Evolutionary conservation across 2,113 vertebrate genomes (phyloP), one percentile per base, ranked within the genome.

Genomic region (Epinephelus lanceolatus): DNA sequence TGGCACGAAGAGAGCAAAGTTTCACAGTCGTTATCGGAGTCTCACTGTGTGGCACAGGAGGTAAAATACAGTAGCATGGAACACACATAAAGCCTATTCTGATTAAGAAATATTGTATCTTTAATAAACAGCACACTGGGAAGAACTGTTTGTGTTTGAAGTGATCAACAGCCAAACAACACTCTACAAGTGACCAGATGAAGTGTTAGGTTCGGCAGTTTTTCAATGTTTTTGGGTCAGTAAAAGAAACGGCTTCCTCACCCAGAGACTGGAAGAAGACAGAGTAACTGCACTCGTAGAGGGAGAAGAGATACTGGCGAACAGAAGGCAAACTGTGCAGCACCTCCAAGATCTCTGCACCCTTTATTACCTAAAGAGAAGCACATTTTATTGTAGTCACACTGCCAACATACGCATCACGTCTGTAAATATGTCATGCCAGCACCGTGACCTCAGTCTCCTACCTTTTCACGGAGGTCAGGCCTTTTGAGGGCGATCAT

Each of bases 401-500:
- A 15, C 5, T 40, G 62, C 55, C 30, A 55, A 57, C 13, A 42
- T 42, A 65, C 14, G 51, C 21, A 61, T 9, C 12, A 17, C 17
- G 15, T 25, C 1, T 25, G 30, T 47, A 47, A 57, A 69, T 33
- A 10, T 23, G 8, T 18, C 5, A 23, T 9, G 15, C 11, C 1
- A 11, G 30, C 69, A 23, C 14, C 3, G 4, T 51, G 5, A 17
- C 17, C 14, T 45, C 23, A 6, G 25, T n/a, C 23, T 40, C 25
- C 65, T 90, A 99, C 99, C 98, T 99, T 99, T 83, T 99, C 98
- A 83, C 99, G 95, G 12, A 99, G 97, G 92, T 99, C 98, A 0
- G 99, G 98, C 87, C 98, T 96, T 88, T 99, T 97, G 59, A 99
- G 94, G 0, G 99, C 99, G 1, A 99, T 99, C 99, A 99, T 99